phyloP scores from a whole-genome alignment of 1,140 invertebrate genomes.

The Drosophila rufa region DNA sequence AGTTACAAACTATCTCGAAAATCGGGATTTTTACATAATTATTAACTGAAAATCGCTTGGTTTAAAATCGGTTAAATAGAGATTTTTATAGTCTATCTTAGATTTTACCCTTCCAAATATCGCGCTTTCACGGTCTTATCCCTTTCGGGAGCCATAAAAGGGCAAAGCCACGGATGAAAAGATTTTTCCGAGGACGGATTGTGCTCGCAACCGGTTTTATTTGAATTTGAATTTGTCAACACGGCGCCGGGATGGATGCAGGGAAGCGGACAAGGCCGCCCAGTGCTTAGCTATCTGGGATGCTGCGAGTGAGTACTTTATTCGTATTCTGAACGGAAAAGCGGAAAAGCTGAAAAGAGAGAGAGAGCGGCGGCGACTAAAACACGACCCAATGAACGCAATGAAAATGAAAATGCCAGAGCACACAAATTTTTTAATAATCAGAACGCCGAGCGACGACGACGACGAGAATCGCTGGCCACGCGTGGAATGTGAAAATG shows the following conservation, averaged over 20 bases:
- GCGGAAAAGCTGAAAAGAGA: constrained; percentile 28
- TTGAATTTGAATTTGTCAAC: constrained; percentile 61
- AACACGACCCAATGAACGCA: constrained; percentile 72
- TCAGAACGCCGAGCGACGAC: constrained; percentile 59
- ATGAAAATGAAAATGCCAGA: constrained; percentile 78
- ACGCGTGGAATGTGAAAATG: constrained; percentile 80
- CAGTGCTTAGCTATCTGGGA: constrained; percentile 40
- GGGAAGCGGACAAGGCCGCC: constrained; percentile 31
- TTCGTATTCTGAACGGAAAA: constrained; percentile 36
- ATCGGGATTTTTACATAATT: background rate
- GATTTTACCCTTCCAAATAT: constrained; percentile 9
- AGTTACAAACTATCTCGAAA: background rate
- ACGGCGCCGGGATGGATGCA: constrained; percentile 7
- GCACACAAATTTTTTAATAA: constrained; percentile 80
- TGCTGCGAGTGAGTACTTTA: constrained; percentile 34
- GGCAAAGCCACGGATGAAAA: constrained; percentile 9
- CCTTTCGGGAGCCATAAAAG: constrained; percentile 17
- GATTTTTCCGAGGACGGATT: constrained; percentile 8
- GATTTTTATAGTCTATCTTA: background rate
- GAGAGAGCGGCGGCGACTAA: constrained; percentile 18
- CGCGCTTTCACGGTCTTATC: constrained; percentile 19
- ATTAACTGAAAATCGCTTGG: no score
- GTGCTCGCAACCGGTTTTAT: constrained; percentile 35
- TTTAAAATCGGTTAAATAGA: no score
- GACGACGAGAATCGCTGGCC: constrained; percentile 45